These are phyloP conservation scores for Tipula vernalis DNA, from an alignment of 2,888 invertebrate species.

Conservation along the genomic window DNA sequence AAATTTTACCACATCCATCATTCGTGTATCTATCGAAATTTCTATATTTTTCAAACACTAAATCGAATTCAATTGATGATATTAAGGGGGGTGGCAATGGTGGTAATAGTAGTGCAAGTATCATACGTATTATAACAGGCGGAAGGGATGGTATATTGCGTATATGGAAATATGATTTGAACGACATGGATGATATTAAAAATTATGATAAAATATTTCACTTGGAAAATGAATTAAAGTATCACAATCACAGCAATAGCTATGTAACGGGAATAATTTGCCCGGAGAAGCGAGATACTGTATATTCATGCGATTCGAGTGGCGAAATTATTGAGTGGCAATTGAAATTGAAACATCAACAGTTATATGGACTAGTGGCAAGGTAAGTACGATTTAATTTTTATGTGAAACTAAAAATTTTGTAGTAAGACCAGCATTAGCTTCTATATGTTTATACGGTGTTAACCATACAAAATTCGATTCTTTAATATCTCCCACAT, in stretches of 20 bases:
- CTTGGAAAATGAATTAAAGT: slow-evolving; percentile 5
- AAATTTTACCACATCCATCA: slow-evolving; percentile 10
- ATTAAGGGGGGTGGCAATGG: not conserved
- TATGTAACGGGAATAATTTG: not conserved
- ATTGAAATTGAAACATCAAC: not conserved
- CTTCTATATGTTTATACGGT: too few relatives aligned
- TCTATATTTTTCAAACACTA: not conserved
- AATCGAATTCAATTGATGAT: not conserved
- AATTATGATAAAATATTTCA: slow-evolving; percentile 7
- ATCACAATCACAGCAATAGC: not conserved
- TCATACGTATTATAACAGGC: not conserved
- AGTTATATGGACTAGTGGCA: not conserved
- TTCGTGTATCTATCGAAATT: slow-evolving; percentile 5
- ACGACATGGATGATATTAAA: not conserved
- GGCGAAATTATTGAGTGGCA: slow-evolving; percentile 4
- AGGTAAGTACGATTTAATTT: not conserved
- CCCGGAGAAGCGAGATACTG: not conserved
- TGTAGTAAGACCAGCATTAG: too few relatives aligned
- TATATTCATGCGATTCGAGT: not conserved
- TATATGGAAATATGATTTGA: not conserved
- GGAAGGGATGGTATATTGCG: not conserved
- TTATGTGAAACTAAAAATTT: not conserved
- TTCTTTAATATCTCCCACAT: too few relatives aligned
- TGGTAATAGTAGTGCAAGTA: not conserved
- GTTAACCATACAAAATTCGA: too few relatives aligned